Evolutionary conservation across 2,888 invertebrate genomes (phyloP).

Genomic region (Arrhopalites spinosus): DNA sequence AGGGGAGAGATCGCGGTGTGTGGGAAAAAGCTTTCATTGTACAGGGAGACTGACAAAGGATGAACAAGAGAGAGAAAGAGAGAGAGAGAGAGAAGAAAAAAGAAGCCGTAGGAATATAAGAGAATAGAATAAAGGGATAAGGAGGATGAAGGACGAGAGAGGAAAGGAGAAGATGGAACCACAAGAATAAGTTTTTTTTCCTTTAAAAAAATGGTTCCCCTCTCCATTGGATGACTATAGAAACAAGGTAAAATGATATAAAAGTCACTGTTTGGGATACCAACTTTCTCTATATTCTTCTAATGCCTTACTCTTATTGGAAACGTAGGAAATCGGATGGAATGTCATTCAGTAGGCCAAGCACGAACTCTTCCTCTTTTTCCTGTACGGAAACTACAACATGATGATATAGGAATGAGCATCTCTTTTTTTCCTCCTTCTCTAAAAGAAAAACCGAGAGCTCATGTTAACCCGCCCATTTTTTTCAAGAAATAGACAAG

Average conservation of each 20-base stretch:
- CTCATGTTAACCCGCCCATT: constrained; percentile 4
- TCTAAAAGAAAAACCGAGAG: background rate
- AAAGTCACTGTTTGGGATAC: constrained; percentile 4
- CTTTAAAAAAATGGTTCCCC: background rate
- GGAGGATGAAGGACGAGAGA: background rate
- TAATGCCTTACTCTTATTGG: no score
- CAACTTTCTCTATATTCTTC: constrained; percentile 13
- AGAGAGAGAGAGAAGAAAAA: background rate
- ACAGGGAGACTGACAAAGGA: background rate
- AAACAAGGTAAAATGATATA: constrained; percentile 1
- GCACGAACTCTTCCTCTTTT: constrained; percentile 21
- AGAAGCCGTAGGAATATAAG: no score
- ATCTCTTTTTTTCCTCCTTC: no score
- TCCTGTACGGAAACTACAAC: constrained; percentile 21
- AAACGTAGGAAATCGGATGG: constrained; percentile 4
- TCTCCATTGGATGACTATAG: background rate
- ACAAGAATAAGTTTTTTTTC: background rate
- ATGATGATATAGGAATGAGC: constrained; percentile 4
- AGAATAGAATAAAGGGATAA: background rate
- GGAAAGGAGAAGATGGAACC: background rate
- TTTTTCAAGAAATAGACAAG: no score
- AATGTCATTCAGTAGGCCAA: constrained; percentile 22
- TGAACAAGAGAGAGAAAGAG: background rate
- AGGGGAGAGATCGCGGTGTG: background rate
- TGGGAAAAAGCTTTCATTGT: no score